Percentiles rank a stretch among this genome's conserved stretches.
Conservation (phyloP, 2,888 invertebrate genomes). For the Thysanoteuthis rhombus region DNA sequence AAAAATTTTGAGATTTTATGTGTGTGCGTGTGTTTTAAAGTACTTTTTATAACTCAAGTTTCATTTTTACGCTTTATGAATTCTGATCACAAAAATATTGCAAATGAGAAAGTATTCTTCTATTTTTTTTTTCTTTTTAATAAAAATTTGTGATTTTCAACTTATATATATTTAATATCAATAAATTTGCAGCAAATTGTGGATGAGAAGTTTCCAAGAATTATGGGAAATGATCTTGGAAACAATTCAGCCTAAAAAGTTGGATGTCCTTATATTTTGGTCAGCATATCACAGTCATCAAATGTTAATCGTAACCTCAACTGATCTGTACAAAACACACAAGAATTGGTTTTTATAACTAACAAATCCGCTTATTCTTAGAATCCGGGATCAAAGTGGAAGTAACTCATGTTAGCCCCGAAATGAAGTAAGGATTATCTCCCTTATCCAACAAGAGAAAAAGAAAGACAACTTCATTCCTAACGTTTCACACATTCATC, state of each 20-base stretch:
- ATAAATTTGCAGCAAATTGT: background rate
- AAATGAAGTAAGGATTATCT: too few species aligned
- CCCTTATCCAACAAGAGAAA: too few species aligned
- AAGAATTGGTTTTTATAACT: background rate
- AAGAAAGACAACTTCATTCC: too few species aligned
- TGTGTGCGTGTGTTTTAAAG: background rate
- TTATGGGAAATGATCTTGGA: background rate
- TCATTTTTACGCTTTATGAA: background rate
- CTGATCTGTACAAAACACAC: background rate
- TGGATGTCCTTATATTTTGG: background rate
- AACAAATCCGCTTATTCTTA: too few species aligned
- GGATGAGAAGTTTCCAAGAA: background rate
- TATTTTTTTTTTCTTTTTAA: background rate
- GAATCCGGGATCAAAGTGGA: too few species aligned
- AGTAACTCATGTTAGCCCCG: too few species aligned
- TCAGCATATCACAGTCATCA: background rate
- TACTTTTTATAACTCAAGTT: background rate
- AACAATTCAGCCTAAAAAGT: background rate
- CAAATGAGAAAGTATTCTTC: background rate
- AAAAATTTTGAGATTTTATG: background rate
- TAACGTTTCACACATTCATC: too few species aligned
- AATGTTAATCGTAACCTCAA: background rate
- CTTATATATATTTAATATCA: background rate
- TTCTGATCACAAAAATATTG: background rate
- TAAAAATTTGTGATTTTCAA: background rate